phyloP scores from a whole-genome alignment of 2,797 vertebrate genomes.

The Tauraco hartlaubi region DNA sequence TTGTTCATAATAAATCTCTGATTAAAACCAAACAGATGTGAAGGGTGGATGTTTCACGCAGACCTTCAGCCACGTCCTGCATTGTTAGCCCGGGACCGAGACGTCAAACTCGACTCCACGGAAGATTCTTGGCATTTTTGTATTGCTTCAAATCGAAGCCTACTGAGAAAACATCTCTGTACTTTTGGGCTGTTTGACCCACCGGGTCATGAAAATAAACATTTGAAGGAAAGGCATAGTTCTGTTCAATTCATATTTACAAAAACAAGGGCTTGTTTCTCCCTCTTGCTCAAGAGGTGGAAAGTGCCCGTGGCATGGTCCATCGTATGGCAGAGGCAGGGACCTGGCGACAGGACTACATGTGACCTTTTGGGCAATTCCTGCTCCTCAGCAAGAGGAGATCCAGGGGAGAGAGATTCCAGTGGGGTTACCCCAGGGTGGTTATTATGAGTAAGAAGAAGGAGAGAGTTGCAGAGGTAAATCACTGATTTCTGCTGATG shows the following conservation, averaged over 20 bases:
- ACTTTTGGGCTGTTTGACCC: background rate
- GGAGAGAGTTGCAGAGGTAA: background rate
- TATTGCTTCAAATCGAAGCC: background rate
- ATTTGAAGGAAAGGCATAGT: background rate
- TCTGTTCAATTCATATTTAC: background rate
- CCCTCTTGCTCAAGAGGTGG: accelerated
- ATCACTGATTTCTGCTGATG: background rate
- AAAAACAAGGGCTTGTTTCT: accelerated
- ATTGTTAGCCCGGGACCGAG: background rate
- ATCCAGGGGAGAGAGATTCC: background rate
- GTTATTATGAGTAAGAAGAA: background rate
- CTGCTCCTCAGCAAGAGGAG: background rate
- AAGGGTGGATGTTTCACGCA: background rate
- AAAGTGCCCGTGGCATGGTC: accelerated
- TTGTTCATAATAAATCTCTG: conserved; percentile 6
- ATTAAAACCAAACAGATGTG: conserved; percentile 53
- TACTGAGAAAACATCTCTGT: conserved; percentile 33
- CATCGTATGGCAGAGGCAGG: background rate
- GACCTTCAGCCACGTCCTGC: background rate
- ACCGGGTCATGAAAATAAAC: background rate
- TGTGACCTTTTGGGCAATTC: background rate
- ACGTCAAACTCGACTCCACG: accelerated
- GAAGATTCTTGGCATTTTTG: conserved; percentile 40
- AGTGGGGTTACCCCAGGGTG: no score
- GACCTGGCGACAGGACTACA: background rate